Evolutionary conservation across 1,140 invertebrate species (phyloP).

Genomic region (Leptopilina boulardi): DNA sequence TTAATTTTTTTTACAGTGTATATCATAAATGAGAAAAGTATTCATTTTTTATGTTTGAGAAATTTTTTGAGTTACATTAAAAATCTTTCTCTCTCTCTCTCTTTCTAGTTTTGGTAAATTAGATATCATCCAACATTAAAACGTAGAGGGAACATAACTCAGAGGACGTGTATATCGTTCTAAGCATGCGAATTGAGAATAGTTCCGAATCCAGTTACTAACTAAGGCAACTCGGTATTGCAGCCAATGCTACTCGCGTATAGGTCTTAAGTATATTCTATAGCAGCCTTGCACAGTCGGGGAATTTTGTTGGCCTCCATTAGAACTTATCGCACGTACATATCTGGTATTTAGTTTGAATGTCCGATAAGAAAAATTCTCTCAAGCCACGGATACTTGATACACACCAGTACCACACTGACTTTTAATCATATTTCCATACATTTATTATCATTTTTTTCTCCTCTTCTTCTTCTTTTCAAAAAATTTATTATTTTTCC

Average conservation of each 20-base stretch:
- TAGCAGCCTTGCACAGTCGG: slow-evolving; percentile 38
- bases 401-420: not conserved
- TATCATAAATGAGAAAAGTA: too few relatives aligned
- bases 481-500: too few relatives aligned
- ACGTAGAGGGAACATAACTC: slow-evolving; percentile 52
- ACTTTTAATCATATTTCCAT: not conserved
- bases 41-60: too few relatives aligned
- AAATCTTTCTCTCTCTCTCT: too few relatives aligned
- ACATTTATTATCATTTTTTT: slow-evolving; percentile 5
- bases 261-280: slow-evolving; percentile 57
- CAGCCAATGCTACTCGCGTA: slow-evolving; percentile 39
- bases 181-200: slow-evolving; percentile 41
- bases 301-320: slow-evolving; percentile 51
- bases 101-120: slow-evolving; percentile 43
- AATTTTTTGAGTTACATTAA: too few relatives aligned
- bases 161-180: slow-evolving; percentile 42
- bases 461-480: too few relatives aligned
- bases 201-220: slow-evolving; percentile 24
- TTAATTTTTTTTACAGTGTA: too few relatives aligned
- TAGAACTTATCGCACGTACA: slow-evolving; percentile 55
- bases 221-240: slow-evolving; percentile 22
- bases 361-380: slow-evolving; percentile 45
- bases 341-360: slow-evolving; percentile 55
- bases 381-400: not conserved
- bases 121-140: slow-evolving; percentile 45